Conservation (phyloP, 2,797 vertebrate genomes). For the Lithobates pipiens region DNA sequence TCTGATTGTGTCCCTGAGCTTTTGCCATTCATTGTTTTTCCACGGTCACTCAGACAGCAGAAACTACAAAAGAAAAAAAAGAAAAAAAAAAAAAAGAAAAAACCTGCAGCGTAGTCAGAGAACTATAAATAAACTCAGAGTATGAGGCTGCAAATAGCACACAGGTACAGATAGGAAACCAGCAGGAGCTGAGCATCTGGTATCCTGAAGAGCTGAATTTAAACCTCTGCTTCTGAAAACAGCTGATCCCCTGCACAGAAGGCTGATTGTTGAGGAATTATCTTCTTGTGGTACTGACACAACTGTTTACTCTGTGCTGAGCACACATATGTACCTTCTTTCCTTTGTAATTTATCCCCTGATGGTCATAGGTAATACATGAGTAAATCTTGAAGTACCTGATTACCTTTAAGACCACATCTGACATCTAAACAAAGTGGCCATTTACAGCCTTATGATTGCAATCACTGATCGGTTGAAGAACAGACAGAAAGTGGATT, state of each 20-base stretch:
- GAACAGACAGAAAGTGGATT: constrained; percentile 4
- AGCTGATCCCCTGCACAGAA: constrained; percentile 51
- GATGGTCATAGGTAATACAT: constrained; percentile 11
- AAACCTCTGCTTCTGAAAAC: constrained; percentile 54
- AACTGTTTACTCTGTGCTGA: constrained; percentile 53
- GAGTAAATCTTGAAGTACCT: background rate
- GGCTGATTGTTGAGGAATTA: constrained; percentile 53
- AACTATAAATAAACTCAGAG: constrained; percentile 57
- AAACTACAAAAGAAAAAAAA: constrained; percentile 42
- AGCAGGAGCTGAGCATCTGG: constrained; percentile 59
- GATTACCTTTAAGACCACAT: constrained; percentile 21
- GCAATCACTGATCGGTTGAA: constrained; percentile 37
- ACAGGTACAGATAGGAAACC: constrained; percentile 59
- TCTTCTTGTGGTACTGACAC: constrained; percentile 47
- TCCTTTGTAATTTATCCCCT: constrained; percentile 17
- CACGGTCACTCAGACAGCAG: constrained; percentile 54
- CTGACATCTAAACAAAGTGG: constrained; percentile 39
- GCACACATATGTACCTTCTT: constrained; percentile 23
- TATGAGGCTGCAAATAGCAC: constrained; percentile 50
- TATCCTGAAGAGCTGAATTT: constrained; percentile 56
- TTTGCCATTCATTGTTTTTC: constrained; percentile 54
- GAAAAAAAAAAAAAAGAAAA: constrained; percentile 22
- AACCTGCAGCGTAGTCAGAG: constrained; percentile 24
- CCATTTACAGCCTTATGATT: constrained; percentile 40
- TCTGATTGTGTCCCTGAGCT: constrained; percentile 60